Percentiles rank a stretch among this genome's conserved stretches.
These are phyloP conservation scores for Resseliella maxima DNA, from an alignment of 2,888 invertebrate genomes.

Conservation along the genomic window DNA sequence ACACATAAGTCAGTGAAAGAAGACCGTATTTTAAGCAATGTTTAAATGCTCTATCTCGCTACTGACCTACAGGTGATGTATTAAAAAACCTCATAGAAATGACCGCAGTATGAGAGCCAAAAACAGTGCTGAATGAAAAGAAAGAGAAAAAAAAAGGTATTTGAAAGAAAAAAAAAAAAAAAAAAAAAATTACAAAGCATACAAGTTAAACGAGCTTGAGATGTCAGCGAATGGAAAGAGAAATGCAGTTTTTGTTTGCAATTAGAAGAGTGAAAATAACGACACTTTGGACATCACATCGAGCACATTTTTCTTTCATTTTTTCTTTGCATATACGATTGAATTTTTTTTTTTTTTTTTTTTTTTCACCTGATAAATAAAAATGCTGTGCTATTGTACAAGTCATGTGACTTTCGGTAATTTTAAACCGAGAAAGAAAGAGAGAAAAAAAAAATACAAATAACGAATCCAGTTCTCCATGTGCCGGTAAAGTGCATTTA, in stretches of 20 bases:
- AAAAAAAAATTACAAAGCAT: neutral
- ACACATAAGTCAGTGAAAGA: no score
- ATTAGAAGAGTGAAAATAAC: conserved; percentile 34
- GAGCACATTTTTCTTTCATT: neutral
- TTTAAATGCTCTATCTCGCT: conserved; percentile 1
- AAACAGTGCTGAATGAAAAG: neutral
- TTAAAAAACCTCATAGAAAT: no score
- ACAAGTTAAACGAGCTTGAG: conserved; percentile 15
- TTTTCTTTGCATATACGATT: no score
- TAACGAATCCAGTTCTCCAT: neutral
- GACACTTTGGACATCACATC: neutral
- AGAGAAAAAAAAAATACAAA: neutral
- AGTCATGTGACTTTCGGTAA: neutral
- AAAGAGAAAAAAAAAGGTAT: neutral
- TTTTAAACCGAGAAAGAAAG: neutral
- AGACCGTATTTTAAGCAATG: neutral
- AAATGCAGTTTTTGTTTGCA: conserved; percentile 28
- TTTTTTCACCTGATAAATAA: conserved; percentile 30
- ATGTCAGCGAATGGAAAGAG: conserved; percentile 38
- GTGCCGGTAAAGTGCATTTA: neutral
- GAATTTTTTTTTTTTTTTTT: neutral
- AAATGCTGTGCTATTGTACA: neutral
- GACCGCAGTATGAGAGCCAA: neutral
- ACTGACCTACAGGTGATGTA: conserved; percentile 13
- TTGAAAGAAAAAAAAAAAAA: neutral